Percentiles rank a stretch among this genome's conserved stretches.
Evolutionary conservation across 1,140 invertebrate species (phyloP).

Genomic region (Teleogryllus occipitalis): DNA sequence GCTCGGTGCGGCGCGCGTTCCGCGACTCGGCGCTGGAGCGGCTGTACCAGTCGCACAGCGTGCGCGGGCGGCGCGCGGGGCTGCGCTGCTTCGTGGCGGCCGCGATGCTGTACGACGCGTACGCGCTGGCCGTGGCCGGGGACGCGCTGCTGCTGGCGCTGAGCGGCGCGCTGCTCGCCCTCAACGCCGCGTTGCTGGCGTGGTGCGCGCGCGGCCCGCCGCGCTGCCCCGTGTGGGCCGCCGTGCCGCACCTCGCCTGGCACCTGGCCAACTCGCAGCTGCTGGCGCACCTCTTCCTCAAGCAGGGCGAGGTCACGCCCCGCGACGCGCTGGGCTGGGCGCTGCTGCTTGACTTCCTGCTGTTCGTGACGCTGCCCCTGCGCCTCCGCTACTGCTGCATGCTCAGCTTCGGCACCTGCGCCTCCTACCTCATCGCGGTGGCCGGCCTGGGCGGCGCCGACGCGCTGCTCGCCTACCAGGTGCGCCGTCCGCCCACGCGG

Average conservation of each 20-base stretch:
- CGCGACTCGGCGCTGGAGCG: constrained; percentile 54
- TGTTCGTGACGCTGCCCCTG: constrained; percentile 74
- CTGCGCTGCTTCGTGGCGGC: constrained; percentile 63
- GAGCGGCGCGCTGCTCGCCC: constrained; percentile 42
- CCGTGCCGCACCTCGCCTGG: constrained; percentile 54
- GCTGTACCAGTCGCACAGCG: constrained; percentile 65
- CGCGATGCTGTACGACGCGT: constrained; percentile 57
- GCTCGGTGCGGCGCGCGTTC: constrained; percentile 28
- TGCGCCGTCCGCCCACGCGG: constrained; percentile 34
- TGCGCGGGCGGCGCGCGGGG: constrained; percentile 64
- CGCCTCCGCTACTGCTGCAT: constrained; percentile 53
- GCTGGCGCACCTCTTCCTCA: constrained; percentile 45
- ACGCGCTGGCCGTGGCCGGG: constrained; percentile 39
- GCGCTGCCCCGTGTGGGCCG: constrained; percentile 40
- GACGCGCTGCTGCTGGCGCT: constrained; percentile 35
- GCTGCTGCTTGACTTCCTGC: constrained; percentile 71
- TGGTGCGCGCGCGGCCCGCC: constrained; percentile 39
- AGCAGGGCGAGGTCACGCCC: constrained; percentile 42
- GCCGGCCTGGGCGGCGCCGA: constrained; percentile 40
- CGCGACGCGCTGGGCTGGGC: constrained; percentile 65
- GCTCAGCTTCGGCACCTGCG: constrained; percentile 48
- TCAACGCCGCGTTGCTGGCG: constrained; percentile 44
- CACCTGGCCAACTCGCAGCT: constrained; percentile 51
- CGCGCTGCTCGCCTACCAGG: constrained; percentile 43
- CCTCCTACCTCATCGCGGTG: constrained; percentile 49